Evolutionary conservation across 2,888 invertebrate genomes (phyloP).

Genomic region (Cheilosia urbana): DNA sequence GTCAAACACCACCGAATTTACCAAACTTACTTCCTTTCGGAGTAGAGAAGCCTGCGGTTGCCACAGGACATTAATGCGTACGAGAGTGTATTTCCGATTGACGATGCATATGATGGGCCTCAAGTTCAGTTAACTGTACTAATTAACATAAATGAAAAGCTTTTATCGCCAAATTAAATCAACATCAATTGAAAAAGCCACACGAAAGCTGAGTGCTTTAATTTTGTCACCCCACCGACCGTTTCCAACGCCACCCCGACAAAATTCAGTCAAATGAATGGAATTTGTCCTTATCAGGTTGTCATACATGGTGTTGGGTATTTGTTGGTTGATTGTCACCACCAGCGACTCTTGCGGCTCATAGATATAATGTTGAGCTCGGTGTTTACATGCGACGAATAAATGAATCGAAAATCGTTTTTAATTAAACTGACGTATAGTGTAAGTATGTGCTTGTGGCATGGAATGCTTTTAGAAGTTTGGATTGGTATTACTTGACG

Average conservation of each 20-base stretch:
- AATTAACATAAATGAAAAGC: slow-evolving; percentile 61
- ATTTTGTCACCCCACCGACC: slow-evolving; percentile 34
- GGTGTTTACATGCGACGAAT: slow-evolving; percentile 36
- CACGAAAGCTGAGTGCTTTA: slow-evolving; percentile 55
- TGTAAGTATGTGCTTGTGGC: not conserved
- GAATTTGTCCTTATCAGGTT: slow-evolving; percentile 45
- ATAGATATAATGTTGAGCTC: not conserved
- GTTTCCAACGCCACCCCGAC: not conserved
- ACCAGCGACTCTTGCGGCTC: not conserved
- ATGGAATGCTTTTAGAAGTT: not conserved
- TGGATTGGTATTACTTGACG: not conserved
- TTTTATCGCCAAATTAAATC: slow-evolving; percentile 59
- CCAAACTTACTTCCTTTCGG: not conserved
- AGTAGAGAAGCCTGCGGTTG: not conserved
- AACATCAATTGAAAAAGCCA: slow-evolving; percentile 57
- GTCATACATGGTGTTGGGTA: slow-evolving; percentile 28
- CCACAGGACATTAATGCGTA: slow-evolving; percentile 39
- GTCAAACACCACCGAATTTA: not conserved
- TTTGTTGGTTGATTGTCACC: slow-evolving; percentile 5
- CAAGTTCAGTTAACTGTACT: slow-evolving; percentile 52
- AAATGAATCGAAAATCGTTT: slow-evolving; percentile 56
- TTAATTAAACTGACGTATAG: slow-evolving; percentile 31
- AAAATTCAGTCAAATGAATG: slow-evolving; percentile 6
- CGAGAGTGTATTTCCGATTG: slow-evolving; percentile 35
- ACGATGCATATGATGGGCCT: slow-evolving; percentile 18